A percentile compares a stretch with the other conserved stretches of the same genome.
Evolutionary conservation across 1,140 invertebrate species (phyloP).

Genomic region (Neotoxoptera formosana): DNA sequence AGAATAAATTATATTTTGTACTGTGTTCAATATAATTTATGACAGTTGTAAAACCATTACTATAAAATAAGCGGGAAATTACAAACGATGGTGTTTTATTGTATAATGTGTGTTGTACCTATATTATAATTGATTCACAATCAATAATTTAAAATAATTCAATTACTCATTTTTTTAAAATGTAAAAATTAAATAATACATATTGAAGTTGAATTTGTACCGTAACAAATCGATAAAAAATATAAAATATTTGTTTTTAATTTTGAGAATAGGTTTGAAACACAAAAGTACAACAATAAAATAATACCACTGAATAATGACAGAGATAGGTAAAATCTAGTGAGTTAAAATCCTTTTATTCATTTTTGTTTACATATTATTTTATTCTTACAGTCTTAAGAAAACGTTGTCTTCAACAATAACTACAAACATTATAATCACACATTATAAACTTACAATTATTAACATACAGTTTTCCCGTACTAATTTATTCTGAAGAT

Average conservation of each 20-base stretch:
- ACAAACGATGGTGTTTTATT: not conserved
- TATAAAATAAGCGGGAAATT: not conserved
- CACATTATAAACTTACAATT: no score
- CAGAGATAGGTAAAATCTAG: no score
- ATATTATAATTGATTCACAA: not conserved
- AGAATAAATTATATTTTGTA: constrained; percentile 4
- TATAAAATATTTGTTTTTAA: not conserved
- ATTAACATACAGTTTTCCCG: no score
- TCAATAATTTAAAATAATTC: not conserved
- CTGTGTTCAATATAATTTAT: not conserved
- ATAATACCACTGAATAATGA: no score
- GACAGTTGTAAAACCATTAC: not conserved
- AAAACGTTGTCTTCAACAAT: not conserved
- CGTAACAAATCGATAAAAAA: no score
- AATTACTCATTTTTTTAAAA: not conserved
- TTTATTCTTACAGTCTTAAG: not conserved
- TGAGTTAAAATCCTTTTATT: not conserved
- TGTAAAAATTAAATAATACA: not conserved
- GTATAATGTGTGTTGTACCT: not conserved
- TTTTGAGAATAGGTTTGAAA: not conserved
- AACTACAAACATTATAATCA: not conserved
- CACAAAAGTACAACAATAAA: not conserved
- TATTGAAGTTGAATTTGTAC: no score
- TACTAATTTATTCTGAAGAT: no score
- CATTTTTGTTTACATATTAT: not conserved